Base-by-base conservation (phyloP, 2,888 invertebrate genomes). In the Lasioglossum zephyrum region DNA sequence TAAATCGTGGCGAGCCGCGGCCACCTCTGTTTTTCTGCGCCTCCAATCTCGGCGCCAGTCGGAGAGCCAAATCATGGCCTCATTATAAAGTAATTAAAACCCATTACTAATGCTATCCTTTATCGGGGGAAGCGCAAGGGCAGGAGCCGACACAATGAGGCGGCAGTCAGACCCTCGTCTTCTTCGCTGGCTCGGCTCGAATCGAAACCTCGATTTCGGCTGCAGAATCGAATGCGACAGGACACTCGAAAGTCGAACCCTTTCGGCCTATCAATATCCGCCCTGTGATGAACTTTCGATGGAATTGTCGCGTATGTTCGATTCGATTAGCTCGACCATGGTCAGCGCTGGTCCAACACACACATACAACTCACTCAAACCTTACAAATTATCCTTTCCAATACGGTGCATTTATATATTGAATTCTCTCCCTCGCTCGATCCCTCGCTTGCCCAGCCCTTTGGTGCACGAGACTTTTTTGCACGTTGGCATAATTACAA, bases 61-160 rank as follows among this genome's bases (percentile, higher is more conserved):
- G 89, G 89, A 88, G 87, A 92, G 93, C 92, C 92, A 93, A 93
- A 93, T 93, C 93, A 93, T 90, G 92, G 91, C 92, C 94, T 95
- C 94, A 95, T 95, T 94, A 95, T 94, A 93, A 93, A 94, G 94
- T 95, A 95, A 95, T 95, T 95, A 95, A 95, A 95, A 95, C 92
- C 94, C 94, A 95, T 95, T 95, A 95, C 95, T 93, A 93, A 93
- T 93, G 92, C 94, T 94, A 94, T 95, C 93, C 93, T 94, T 94
- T 94, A 94, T 93, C 92, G 93, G 87, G 86, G 87, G 86, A 87
- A 86, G 79, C 81, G 85, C 84, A 86, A 91, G 89, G 89, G 91
- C 91, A 92, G 92, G 90, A 89, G 92, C 92, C 92, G 92, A 92
- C 90, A 93, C 93, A 93, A 94, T 93, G 93, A 92, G 93, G 91